Percentiles rank a stretch among this genome's conserved stretches.
Evolutionary conservation across 2,797 vertebrate species (phyloP).

Genomic region (Serranus cabrilla): DNA sequence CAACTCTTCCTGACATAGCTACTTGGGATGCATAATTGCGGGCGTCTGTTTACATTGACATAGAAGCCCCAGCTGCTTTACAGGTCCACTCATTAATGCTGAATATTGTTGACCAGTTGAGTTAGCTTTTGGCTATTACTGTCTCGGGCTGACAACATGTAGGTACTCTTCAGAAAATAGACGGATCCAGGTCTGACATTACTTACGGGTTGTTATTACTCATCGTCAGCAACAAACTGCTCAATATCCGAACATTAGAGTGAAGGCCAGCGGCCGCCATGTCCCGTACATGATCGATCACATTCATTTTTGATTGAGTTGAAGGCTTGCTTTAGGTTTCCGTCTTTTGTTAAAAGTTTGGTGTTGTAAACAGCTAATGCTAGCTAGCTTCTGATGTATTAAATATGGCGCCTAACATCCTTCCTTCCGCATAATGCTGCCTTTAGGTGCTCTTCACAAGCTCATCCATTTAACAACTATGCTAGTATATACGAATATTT

Average conservation of each 20-base stretch:
- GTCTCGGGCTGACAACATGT: background rate
- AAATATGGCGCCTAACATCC: constrained; percentile 77
- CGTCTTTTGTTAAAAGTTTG: constrained; percentile 40
- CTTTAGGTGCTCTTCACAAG: constrained; percentile 25
- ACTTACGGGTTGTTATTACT: constrained; percentile 99
- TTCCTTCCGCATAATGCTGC: constrained; percentile 68
- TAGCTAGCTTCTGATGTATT: constrained; percentile 66
- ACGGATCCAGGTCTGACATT: constrained; percentile 46
- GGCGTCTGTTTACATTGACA: background rate
- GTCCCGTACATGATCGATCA: constrained; percentile 96
- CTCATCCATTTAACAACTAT: background rate
- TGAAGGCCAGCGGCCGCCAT: constrained; percentile 98
- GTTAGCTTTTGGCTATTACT: background rate
- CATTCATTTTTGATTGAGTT: constrained; percentile 87
- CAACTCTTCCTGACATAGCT: fast-evolving
- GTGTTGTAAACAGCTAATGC: constrained; percentile 60
- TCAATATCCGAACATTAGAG: constrained; percentile 96
- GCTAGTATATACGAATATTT: background rate
- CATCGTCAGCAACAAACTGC: constrained; percentile 97
- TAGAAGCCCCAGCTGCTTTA: background rate
- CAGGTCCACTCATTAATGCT: background rate
- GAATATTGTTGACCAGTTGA: background rate
- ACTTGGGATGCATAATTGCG: fast-evolving
- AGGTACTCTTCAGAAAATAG: constrained; percentile 53
- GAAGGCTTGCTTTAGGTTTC: constrained; percentile 1